These are phyloP conservation scores for Ara ararauna DNA, from an alignment of 2,797 vertebrate species.

Conservation along the genomic window DNA sequence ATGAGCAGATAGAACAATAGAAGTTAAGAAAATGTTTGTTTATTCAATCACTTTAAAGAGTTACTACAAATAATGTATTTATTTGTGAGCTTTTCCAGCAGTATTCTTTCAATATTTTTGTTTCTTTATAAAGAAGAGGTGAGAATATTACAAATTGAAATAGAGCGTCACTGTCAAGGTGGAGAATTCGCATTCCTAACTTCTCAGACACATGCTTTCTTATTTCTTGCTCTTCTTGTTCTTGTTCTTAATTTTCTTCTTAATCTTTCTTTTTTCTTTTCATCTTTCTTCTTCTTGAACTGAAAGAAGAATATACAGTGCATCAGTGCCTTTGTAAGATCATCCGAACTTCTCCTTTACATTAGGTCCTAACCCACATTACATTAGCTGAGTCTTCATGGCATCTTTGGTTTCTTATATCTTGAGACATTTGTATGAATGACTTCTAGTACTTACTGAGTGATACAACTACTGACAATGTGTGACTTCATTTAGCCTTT, in stretches of 20 bases:
- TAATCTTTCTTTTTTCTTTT: background rate
- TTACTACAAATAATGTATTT: background rate
- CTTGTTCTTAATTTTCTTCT: background rate
- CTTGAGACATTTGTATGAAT: background rate
- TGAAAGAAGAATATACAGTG: background rate
- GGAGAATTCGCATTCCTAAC: background rate
- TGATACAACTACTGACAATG: background rate
- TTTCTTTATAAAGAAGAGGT: background rate
- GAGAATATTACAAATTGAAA: background rate
- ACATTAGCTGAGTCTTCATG: background rate
- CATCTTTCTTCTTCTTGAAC: background rate
- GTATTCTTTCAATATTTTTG: background rate
- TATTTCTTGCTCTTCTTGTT: background rate
- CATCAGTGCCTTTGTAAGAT: background rate
- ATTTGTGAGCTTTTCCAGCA: background rate
- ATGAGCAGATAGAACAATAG: background rate
- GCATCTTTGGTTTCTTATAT: background rate
- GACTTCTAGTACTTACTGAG: background rate
- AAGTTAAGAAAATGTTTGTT: background rate
- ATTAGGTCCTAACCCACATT: background rate
- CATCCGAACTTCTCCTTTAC: background rate
- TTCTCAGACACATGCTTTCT: background rate
- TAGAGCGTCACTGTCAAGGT: background rate
- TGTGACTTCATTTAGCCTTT: background rate
- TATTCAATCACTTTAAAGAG: background rate